Evolutionary conservation across 1,140 invertebrate genomes (phyloP), one percentile per base, ranked within the genome.

Genomic region (Rhopalosiphum maidis): DNA sequence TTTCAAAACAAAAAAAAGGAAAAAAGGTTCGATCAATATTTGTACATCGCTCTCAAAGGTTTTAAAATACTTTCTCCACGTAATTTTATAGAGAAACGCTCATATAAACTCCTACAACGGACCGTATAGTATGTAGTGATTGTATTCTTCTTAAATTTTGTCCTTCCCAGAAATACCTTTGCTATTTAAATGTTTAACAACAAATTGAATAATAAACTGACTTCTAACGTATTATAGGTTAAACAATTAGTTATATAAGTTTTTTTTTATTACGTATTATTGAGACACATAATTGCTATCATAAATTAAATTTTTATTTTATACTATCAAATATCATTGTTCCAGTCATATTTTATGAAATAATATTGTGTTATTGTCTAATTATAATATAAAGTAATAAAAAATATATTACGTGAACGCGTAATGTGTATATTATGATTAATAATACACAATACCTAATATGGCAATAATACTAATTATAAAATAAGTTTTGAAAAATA

Each of bases 1-100:
- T 89, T 89, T 89, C 48, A 54, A 89, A 83, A 83, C 43, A 48
- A 51, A 83, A 83, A 41, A 83, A 83, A 37, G 25, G 23, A 30
- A 43, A 86, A 41, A 86, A 37, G 41, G 23, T 46, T 43, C 23
- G 41, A 86, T 86, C 41, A 86, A 86, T 86, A 37, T 86, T 43
- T 41, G 23, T 43, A 43, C 83, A 86, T 86, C 8, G 23, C 8
- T 43, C 41, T 46, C 41, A 43, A 43, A 41, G 83, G 23, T 86
- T 86, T 86, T 43, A 86, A 86, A 86, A 86, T 86, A 86, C 41
- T 25, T 86, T 43, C 25, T 86, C 3, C 30, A 46, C 25, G 5
- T 11, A 86, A 43, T 86, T 86, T 41, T 43, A 21, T 85, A 25
- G 22, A 37, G 60, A 9, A 15, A 55, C 41, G 41, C 55, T 7